Conservation (phyloP, 2,113 vertebrate species). For the Triplophysa siluroides region DNA sequence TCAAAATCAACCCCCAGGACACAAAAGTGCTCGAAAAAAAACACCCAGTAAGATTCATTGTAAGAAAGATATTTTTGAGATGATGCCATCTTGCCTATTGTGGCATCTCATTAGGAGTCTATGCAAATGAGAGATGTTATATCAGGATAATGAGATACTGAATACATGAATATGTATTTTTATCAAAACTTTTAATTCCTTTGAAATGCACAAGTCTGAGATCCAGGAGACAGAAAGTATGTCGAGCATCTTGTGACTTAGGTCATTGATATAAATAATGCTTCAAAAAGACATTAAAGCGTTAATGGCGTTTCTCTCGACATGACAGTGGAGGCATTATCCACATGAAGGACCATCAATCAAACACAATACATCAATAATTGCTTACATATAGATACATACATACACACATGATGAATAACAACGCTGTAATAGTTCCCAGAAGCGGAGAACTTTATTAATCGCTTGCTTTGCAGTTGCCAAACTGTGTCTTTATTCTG, state of each 20-base stretch:
- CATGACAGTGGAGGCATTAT: not conserved
- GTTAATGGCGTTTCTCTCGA: conserved; percentile 11
- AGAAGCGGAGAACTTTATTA: not conserved
- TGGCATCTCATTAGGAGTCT: conserved; percentile 36
- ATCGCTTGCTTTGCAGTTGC: not conserved
- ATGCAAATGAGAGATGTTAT: conserved; percentile 40
- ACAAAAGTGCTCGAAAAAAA: too few species aligned
- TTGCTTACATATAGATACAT: conserved; percentile 1
- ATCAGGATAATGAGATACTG: conserved; percentile 29
- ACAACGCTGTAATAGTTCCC: conserved; percentile 4
- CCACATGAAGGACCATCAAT: conserved; percentile 12
- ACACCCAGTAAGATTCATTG: not conserved
- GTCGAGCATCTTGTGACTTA: conserved; percentile 33
- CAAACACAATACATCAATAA: not conserved
- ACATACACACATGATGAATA: conserved; percentile 2
- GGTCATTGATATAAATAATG: conserved; percentile 25
- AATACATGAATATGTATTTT: conserved; percentile 45
- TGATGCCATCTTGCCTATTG: not conserved
- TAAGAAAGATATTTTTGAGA: conserved; percentile 2
- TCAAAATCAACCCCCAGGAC: too few species aligned
- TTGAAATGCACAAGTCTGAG: conserved; percentile 36
- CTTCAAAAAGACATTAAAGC: not conserved
- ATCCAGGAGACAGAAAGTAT: conserved; percentile 18
- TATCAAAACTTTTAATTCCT: conserved; percentile 41
- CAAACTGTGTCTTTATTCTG: not conserved